Evolutionary conservation across 2,113 vertebrate species (phyloP).

Genomic region (Theropithecus gelada): DNA sequence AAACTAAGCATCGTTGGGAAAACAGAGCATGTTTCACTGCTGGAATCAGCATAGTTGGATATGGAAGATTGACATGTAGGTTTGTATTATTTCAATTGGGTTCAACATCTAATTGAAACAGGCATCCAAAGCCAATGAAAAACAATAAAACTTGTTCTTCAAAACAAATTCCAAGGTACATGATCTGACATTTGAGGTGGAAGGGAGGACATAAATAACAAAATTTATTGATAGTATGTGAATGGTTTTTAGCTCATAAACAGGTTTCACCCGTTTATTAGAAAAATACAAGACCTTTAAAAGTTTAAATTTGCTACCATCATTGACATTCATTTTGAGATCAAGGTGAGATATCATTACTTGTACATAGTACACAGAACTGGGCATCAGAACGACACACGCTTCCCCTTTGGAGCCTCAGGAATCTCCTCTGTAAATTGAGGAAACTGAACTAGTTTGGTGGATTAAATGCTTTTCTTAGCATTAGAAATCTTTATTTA

Average conservation of each 20-base stretch:
- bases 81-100: background rate
- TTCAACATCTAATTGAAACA: background rate
- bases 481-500: background rate
- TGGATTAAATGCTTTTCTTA: background rate
- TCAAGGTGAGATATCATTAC: background rate
- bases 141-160: background rate
- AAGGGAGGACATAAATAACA: background rate
- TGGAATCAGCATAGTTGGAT: background rate
- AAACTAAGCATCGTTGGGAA: background rate
- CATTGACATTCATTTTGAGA: background rate
- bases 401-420: background rate
- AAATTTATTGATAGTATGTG: background rate
- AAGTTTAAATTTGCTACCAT: background rate
- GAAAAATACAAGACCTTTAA: background rate
- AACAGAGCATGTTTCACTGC: fast-evolving
- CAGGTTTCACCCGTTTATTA: background rate
- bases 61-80: background rate
- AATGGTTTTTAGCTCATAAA: background rate
- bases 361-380: background rate
- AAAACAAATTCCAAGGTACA: background rate
- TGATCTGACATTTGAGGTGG: background rate
- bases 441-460: background rate
- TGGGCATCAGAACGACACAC: background rate
- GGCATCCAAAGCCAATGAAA: background rate
- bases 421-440: background rate